Base-by-base conservation (phyloP, 2,797 vertebrate species). In the Rhabdomys pumilio region DNA sequence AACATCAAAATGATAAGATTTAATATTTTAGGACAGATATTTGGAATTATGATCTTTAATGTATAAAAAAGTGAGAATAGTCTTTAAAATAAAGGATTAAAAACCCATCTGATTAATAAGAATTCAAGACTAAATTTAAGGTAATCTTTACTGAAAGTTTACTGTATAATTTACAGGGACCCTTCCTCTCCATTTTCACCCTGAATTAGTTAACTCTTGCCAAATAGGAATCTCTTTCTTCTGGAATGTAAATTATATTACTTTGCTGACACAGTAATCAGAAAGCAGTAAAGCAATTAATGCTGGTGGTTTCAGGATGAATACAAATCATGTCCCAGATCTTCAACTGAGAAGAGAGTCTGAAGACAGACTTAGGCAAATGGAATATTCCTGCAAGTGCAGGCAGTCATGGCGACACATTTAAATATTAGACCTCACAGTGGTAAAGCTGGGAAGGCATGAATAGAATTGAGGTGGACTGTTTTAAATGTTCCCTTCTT, bases 261-360 rank as follows among this genome's bases (percentile, higher is more conserved):
- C 41, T 85, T 95, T 89, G 55, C 59, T 88, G 94, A 63, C 89
- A 95, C 29, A 57, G 94, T 96, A 97, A 82, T 57, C 73, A 95
- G 59, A 92, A 91, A 44, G 29, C 22, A 69, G 14, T 69, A 92
- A 92, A 83, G 85, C 31, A 50, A 61, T 82, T 77, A 95, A 90
- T 92, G 61, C 4, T 50, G n/a, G 24, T 86, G 72, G 95, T 53
- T 91, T 97, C 55, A 91, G 31, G 9, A 63, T 93, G 75, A 91
- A 91, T 92, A 67, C 50, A 91, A 69, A 97, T 93, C 89, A 90
- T 24, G 29, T 76, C 86, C 11, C 41, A 87, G 88, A 91, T 53
- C 22, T 85, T 77, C 24, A 13, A 31, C 17, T 92, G 57, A 59
- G 3, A 67, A 85, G 83, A 79, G 82, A 75, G 6, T 72, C n/a